Percentiles rank a stretch among this genome's conserved stretches.
phyloP scores from a whole-genome alignment of 2,888 invertebrate genomes.

The Eupithecia insigniata region DNA sequence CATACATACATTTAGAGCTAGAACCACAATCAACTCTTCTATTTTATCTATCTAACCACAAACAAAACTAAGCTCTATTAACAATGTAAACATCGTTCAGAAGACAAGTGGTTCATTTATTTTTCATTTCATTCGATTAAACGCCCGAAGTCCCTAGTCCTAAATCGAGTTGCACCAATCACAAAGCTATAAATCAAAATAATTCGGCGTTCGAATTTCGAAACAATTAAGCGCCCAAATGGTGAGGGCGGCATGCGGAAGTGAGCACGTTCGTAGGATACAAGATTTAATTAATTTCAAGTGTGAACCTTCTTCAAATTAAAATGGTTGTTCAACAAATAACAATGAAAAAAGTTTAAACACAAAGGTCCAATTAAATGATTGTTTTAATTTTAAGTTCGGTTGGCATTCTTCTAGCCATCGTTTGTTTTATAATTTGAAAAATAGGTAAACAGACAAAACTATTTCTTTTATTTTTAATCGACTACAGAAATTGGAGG shows the following conservation, averaged over 20 bases:
- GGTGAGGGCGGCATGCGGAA: conserved; percentile 57
- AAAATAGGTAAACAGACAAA: not conserved
- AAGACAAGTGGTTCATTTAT: conserved; percentile 71
- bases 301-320: conserved; percentile 44
- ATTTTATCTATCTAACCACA: not conserved
- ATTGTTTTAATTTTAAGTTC: not conserved
- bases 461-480: too few species aligned
- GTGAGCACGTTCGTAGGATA: conserved; percentile 42
- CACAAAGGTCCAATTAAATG: conserved; percentile 18
- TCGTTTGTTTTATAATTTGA: not conserved
- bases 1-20: not conserved
- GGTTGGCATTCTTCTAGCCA: not conserved
- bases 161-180: conserved; percentile 82
- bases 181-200: conserved; percentile 83
- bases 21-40: not conserved
- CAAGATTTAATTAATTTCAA: conserved; percentile 52
- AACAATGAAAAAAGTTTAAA: conserved; percentile 22
- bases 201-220: conserved; percentile 74
- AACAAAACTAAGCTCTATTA: not conserved
- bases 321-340: conserved; percentile 27
- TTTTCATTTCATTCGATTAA: conserved; percentile 81
- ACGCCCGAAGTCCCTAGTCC: conserved; percentile 61
- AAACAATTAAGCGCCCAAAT: conserved; percentile 76
- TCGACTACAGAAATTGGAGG: too few species aligned
- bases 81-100: conserved; percentile 7